Evolutionary conservation across 2,113 vertebrate genomes (phyloP).

Genomic region (Paramormyrops kingsleyae): DNA sequence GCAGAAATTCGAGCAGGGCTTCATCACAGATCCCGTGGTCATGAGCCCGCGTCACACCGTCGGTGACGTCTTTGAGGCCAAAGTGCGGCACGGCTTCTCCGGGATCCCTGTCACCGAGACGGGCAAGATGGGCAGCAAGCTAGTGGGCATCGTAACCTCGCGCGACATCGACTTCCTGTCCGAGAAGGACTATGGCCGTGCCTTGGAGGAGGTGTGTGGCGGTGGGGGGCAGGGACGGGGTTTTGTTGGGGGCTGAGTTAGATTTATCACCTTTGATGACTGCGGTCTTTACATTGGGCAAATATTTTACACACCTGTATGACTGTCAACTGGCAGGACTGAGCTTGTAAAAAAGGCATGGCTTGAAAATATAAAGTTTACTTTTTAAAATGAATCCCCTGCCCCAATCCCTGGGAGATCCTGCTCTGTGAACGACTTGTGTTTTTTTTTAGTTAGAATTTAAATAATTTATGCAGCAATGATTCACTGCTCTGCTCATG

Average conservation of each 20-base stretch:
- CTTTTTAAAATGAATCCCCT: not conserved
- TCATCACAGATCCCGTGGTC: constrained; percentile 85
- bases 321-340: not conserved
- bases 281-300: not conserved
- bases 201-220: constrained; percentile 63
- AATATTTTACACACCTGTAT: not conserved
- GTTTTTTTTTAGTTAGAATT: not conserved
- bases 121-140: constrained; percentile 82
- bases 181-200: constrained; percentile 69
- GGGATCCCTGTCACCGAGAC: constrained; percentile 85
- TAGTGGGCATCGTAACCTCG: constrained; percentile 83
- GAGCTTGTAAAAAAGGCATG: not conserved
- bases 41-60: constrained; percentile 82
- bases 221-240: not conserved
- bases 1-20: constrained; percentile 90
- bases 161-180: constrained; percentile 84
- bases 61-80: constrained; percentile 83
- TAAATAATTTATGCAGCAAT: not conserved
- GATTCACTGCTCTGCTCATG: not conserved
- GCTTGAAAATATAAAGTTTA: not conserved
- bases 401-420: not conserved
- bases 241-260: not conserved
- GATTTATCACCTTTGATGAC: not conserved
- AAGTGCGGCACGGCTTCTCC: constrained; percentile 81
- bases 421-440: not conserved